A percentile compares a stretch with the other conserved stretches of the same genome.
phyloP scores from a whole-genome alignment of 2,888 invertebrate species.

The Eupithecia inturbata region DNA sequence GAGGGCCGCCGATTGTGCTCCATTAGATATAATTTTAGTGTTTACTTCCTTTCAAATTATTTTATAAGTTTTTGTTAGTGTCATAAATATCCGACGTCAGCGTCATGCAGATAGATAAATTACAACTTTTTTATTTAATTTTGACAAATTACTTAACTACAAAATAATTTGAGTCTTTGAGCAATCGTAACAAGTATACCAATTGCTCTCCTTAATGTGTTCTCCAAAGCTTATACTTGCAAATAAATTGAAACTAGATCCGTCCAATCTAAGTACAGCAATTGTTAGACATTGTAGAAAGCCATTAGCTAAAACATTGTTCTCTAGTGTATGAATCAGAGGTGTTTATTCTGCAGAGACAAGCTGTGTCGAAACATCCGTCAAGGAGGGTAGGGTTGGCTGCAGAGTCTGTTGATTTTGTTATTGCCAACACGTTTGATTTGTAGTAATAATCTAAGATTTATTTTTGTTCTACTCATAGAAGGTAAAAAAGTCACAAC shows the following conservation, averaged over 20 bases:
- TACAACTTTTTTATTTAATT: too few relatives aligned
- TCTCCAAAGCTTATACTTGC: slow-evolving; percentile 22
- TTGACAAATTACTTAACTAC: background rate
- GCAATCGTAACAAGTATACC: background rate
- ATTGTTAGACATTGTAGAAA: slow-evolving; percentile 58
- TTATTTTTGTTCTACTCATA: background rate
- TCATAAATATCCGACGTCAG: too few relatives aligned
- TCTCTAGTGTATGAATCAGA: slow-evolving; percentile 71
- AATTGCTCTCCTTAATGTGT: slow-evolving; percentile 29
- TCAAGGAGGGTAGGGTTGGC: slow-evolving; percentile 51
- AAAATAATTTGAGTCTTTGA: background rate
- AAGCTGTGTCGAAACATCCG: slow-evolving; percentile 72
- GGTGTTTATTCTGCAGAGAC: slow-evolving; percentile 66
- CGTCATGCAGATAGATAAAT: too few relatives aligned
- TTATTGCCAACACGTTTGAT: background rate
- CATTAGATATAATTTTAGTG: too few relatives aligned
- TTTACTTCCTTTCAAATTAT: too few relatives aligned
- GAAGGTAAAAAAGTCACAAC: background rate
- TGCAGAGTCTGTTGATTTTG: background rate
- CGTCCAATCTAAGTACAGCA: slow-evolving; percentile 40
- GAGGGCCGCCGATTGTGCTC: too few relatives aligned
- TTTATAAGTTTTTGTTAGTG: too few relatives aligned
- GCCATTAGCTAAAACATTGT: slow-evolving; percentile 63
- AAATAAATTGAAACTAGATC: slow-evolving; percentile 45
- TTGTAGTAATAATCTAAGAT: background rate